Percentiles rank a stretch among this genome's conserved stretches.
These are phyloP conservation scores for Sericinus montela DNA, from an alignment of 2,888 invertebrate species.

Conservation along the genomic window DNA sequence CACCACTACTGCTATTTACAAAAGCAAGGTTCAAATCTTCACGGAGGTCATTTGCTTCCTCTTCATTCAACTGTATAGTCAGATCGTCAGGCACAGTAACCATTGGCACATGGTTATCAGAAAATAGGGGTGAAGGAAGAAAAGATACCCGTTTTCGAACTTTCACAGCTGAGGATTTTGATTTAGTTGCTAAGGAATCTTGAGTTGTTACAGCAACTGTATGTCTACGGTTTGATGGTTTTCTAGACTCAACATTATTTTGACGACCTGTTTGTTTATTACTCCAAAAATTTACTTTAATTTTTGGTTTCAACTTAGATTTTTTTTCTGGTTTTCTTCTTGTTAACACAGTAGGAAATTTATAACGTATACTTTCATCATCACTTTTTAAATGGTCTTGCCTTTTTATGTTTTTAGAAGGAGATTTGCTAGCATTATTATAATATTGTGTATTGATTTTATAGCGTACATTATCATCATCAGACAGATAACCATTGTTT, in stretches of 20 bases:
- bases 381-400: constrained; percentile 33
- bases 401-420: constrained; percentile 34
- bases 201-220: constrained; percentile 42
- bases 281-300: constrained; percentile 74
- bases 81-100: constrained; percentile 73
- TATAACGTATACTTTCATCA: constrained; percentile 59
- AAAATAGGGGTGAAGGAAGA: constrained; percentile 63
- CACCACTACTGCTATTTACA: constrained; percentile 39
- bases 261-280: constrained; percentile 49
- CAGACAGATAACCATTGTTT: constrained; percentile 59
- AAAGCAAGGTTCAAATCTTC: constrained; percentile 58
- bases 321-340: constrained; percentile 50
- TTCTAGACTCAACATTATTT: constrained; percentile 38
- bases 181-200: constrained; percentile 32
- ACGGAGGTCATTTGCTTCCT: constrained; percentile 63
- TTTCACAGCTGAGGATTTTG: constrained; percentile 49
- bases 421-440: constrained; percentile 38
- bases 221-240: constrained; percentile 47
- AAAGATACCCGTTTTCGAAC: constrained; percentile 67
- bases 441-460: constrained; percentile 58
- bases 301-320: constrained; percentile 58
- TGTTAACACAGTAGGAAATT: constrained; percentile 47
- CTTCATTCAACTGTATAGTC: constrained; percentile 71
- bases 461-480: constrained; percentile 65
- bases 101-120: constrained; percentile 70